phyloP scores from a whole-genome alignment of 2,113 vertebrate genomes.

The Lathamus discolor region DNA sequence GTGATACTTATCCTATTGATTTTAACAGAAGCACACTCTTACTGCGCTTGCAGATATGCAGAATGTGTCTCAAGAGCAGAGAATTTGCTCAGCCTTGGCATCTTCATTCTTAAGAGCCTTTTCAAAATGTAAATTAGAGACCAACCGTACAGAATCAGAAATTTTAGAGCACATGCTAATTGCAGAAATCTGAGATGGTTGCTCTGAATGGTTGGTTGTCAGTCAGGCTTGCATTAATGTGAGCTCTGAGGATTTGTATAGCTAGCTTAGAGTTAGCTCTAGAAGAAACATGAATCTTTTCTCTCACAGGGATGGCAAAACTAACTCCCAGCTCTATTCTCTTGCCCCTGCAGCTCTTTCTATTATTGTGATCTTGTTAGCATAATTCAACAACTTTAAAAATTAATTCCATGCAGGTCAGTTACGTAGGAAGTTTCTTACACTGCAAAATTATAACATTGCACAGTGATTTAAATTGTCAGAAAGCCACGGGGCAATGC shows the following conservation, averaged over 20 bases:
- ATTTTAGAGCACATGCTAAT: constrained; percentile 40
- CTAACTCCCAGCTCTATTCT: background rate
- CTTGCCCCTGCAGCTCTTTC: background rate
- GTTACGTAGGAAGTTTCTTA: background rate
- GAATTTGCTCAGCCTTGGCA: background rate
- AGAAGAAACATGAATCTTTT: constrained; percentile 18
- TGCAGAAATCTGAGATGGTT: constrained; percentile 19
- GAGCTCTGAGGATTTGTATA: constrained; percentile 34
- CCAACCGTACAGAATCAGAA: background rate
- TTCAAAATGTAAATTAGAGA: constrained; percentile 60
- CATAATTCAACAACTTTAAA: constrained; percentile 20
- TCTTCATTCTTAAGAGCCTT: constrained; percentile 34
- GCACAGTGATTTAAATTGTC: background rate
- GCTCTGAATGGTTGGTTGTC: constrained; percentile 37
- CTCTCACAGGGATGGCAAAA: background rate
- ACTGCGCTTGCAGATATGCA: background rate
- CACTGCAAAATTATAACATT: background rate
- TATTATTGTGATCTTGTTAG: constrained; percentile 20
- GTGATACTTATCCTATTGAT: background rate
- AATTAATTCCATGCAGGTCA: background rate
- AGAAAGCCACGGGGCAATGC: background rate
- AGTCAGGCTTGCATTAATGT: constrained; percentile 51
- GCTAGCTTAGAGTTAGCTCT: constrained; percentile 14
- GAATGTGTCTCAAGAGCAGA: background rate
- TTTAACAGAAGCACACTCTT: background rate